Base-by-base conservation (phyloP, 2,113 vertebrate species). In the Melanerpes aurifrons region DNA sequence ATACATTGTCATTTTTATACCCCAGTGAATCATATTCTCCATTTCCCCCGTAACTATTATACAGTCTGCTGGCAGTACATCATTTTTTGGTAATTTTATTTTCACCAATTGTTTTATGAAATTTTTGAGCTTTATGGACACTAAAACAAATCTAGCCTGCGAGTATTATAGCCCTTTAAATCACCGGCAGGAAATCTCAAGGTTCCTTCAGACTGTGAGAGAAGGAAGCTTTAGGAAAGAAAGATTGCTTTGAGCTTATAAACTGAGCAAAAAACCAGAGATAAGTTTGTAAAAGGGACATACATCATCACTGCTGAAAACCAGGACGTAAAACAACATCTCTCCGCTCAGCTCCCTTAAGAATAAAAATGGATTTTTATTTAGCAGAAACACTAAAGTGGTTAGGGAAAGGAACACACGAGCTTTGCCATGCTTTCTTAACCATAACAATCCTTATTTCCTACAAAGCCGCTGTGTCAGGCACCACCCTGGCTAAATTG, bases 211-310 rank as follows among this genome's bases (percentile, higher is more conserved):
- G 98, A 98, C 98, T 99, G 98, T 98, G 98, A 98, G 98, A 98
- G 98, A 99, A 99, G 98, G 98, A 98, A 98, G 99, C 98, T 98
- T 98, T 98, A 97, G 98, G 98, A 97, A 98, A 99, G 99, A 99
- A 99, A 99, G 98, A 99, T 99, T 98, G 98, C 99, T 98, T 98
- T 98, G 98, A 96, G 98, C 99, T 98, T 98, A 98, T 99, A 99
- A 99, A 99, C 99, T 98, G 98, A 99, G 98, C 98, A 99, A 98
- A 99, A 99, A 98, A 98, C 98, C 98, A 98, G 97, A 98, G 98
- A 99, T 98, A 98, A 98, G 98, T 98, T 98, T 98, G 98, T 98
- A 98, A 98, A 98, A 98, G 98, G 98, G 90, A 96, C 97, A 98
- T 98, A 98, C 95, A 98, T 98, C 98, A 98, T 18, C 82, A 82